Conservation (phyloP, 2,113 vertebrate genomes). For the Ceyx cyanopectus region DNA sequence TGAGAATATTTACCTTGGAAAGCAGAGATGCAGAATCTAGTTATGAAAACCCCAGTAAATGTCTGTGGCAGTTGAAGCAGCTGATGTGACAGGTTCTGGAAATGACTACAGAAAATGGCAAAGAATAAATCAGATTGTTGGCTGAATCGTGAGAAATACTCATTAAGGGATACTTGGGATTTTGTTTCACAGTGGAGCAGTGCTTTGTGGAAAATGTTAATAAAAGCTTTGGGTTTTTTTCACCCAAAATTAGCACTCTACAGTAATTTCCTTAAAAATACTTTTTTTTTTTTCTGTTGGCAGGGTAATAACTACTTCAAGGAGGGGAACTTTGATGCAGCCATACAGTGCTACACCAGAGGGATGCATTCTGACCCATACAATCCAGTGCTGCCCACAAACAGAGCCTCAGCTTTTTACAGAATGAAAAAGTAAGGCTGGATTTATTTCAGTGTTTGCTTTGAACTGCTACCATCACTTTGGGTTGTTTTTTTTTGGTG, state of each 20-base stretch:
- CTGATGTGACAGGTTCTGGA: not conserved
- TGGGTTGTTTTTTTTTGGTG: not conserved
- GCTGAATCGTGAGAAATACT: not conserved
- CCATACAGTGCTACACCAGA: conserved; percentile 91
- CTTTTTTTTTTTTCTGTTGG: not conserved
- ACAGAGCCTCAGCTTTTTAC: conserved; percentile 91
- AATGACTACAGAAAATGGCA: not conserved
- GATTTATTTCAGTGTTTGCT: not conserved
- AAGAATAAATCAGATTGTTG: not conserved
- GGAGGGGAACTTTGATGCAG: conserved; percentile 90
- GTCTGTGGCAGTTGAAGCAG: not conserved
- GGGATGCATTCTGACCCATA: conserved; percentile 92
- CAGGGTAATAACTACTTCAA: conserved; percentile 93
- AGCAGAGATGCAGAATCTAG: not conserved
- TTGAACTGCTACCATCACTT: not conserved
- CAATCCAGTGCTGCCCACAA: conserved; percentile 91
- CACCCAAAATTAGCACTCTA: not conserved
- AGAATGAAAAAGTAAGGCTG: conserved; percentile 90
- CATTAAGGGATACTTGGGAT: not conserved
- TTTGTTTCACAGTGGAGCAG: not conserved
- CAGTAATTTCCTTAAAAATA: not conserved
- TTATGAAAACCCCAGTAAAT: not conserved
- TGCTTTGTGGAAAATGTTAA: not conserved
- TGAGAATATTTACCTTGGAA: not conserved
- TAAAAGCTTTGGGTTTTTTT: not conserved